A percentile compares a stretch with the other conserved stretches of the same genome.
Conservation (phyloP, 2,888 invertebrate species). For the Drepana falcataria region DNA sequence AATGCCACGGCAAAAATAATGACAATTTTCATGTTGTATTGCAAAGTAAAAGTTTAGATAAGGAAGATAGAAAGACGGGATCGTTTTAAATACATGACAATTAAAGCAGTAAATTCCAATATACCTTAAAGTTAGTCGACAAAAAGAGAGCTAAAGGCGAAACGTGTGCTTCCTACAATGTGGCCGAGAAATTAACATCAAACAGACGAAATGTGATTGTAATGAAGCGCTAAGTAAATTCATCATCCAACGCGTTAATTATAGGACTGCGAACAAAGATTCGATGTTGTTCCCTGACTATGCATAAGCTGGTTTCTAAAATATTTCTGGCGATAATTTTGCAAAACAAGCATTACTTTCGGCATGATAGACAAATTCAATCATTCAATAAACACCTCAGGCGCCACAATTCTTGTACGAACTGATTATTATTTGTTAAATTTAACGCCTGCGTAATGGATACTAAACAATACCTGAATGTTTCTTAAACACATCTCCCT, state of each 20-base stretch:
- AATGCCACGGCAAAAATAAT: too few species aligned
- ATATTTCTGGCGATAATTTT: conserved; percentile 8
- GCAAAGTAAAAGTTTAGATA: too few species aligned
- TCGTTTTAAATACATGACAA: too few species aligned
- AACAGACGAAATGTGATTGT: conserved; percentile 45
- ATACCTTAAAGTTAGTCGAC: conserved; percentile 29
- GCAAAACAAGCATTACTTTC: conserved; percentile 21
- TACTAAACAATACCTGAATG: too few species aligned
- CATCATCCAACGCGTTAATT: conserved; percentile 56
- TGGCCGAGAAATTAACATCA: conserved; percentile 39
- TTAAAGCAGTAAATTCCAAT: conserved; percentile 5
- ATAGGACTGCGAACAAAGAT: conserved; percentile 41
- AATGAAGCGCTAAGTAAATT: conserved; percentile 62
- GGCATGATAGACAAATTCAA: background rate
- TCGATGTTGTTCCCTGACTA: conserved; percentile 42
- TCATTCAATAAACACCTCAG: background rate
- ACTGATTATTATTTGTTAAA: too few species aligned
- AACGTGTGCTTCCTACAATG: conserved; percentile 30
- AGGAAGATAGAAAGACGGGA: too few species aligned
- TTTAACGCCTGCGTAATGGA: too few species aligned
- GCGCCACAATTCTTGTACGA: too few species aligned
- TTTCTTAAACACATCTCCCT: too few species aligned
- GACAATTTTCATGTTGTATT: too few species aligned
- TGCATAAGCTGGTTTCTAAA: conserved; percentile 40
- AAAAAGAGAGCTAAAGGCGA: conserved; percentile 28